Base-by-base conservation (phyloP, 2,888 invertebrate species). In the Netelia inedita region DNA sequence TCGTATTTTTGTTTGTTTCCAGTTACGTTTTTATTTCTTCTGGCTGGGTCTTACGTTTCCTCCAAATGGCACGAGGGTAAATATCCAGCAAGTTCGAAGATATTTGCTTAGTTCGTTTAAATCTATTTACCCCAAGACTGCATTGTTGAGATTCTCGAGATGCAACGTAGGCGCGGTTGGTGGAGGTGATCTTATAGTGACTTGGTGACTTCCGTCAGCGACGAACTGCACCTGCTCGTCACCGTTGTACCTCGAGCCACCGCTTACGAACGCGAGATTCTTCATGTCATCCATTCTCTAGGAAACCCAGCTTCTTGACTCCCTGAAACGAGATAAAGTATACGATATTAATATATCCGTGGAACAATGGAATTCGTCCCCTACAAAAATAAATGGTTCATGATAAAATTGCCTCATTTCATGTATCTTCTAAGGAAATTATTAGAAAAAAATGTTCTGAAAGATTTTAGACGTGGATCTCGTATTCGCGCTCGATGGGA, bases 141-240 rank as follows among this genome's bases (percentile, higher is more conserved):
- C 96, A 94, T 96, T 96, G 90, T 96, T 96, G 90, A 96, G 95
- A 93, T 95, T 95, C 88, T 96, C 96, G 63, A 94, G 89, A 85
- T 90, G 95, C 72, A 94, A 90, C 59, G 94, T 91, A 9, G 93
- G 93, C 19, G 94, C 93, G 57, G 94, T 91, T 14, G 93, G 93
- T 50, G 94, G 94, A 35, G 94, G 94, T 53, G 94, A 94, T 88
- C 93, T 93, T 82, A 94, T 93, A 50, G 93, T 93, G 89, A 93
- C 92, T 89, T 93, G 93, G 81, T 93, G 90, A 88, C 91, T 91
- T 73, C 91, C 92, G 69, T 92, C 90, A 43, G 93, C 91, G 83
- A 92, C 91, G 83, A 93, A 93, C 83, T 93, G 93, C 53, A 93
- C 93, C 80, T 93, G 93, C 74, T 93, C 93, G 84, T 93, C 93